These are phyloP conservation scores for Exocentrus adspersus DNA, from an alignment of 2,888 invertebrate species.

Conservation along the genomic window DNA sequence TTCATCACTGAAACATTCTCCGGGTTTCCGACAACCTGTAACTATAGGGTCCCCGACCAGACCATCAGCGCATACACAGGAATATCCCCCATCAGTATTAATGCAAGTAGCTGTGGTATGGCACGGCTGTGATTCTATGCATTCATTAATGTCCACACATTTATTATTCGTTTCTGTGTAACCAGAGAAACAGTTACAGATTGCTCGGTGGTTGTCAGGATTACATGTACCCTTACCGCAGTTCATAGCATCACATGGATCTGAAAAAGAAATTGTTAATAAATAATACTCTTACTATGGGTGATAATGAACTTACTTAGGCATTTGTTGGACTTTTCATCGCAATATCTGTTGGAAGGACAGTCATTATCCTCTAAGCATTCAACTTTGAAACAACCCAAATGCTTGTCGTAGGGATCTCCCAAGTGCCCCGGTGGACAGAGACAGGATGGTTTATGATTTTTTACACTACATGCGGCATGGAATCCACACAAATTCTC, in stretches of 20 bases:
- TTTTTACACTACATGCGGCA: conserved; percentile 78
- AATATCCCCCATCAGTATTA: conserved; percentile 81
- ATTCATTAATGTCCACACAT: conserved; percentile 87
- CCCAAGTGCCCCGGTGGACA: conserved; percentile 87
- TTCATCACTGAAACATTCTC: conserved; percentile 81
- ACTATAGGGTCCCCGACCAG: conserved; percentile 80
- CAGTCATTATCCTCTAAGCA: conserved; percentile 84
- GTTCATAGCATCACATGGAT: conserved; percentile 81
- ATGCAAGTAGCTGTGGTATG: conserved; percentile 80
- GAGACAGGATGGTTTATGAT: conserved; percentile 77
- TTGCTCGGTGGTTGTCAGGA: conserved; percentile 75
- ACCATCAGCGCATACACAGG: conserved; percentile 81
- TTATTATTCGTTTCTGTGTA: conserved; percentile 73
- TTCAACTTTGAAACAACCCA: conserved; percentile 91
- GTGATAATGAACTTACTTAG: conserved; percentile 76
- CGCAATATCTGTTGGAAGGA: conserved; percentile 78
- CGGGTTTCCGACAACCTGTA: conserved; percentile 82
- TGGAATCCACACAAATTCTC: conserved; percentile 78
- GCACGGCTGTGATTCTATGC: conserved; percentile 76
- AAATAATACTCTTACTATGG: too few species aligned
- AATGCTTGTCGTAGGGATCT: conserved; percentile 77
- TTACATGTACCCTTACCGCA: conserved; percentile 86
- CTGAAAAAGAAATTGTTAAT: conserved; percentile 62
- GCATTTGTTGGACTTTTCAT: conserved; percentile 79
- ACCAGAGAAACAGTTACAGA: conserved; percentile 81